Conservation (phyloP, 2,888 invertebrate genomes). For the Epistrophe grossulariae region DNA sequence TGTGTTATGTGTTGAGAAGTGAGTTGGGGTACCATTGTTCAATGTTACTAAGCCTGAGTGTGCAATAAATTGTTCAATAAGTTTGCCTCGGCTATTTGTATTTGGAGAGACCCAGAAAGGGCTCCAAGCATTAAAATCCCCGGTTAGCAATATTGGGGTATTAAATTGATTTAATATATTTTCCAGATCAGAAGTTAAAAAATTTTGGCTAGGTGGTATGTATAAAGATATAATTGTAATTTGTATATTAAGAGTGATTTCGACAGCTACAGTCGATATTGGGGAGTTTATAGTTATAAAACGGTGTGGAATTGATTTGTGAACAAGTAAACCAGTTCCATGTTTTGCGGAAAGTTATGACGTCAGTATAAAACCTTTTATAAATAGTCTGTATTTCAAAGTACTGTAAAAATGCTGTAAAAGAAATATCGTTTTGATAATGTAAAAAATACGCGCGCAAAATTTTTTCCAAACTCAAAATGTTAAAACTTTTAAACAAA, state of each 20-base stretch:
- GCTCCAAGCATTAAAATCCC: background rate
- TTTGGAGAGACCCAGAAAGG: background rate
- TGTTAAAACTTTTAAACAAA: too few species aligned
- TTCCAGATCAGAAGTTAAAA: background rate
- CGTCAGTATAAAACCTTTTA: too few species aligned
- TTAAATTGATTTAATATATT: background rate
- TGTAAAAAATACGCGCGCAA: too few species aligned
- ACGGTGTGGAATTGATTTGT: background rate
- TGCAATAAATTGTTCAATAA: background rate
- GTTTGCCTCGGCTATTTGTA: background rate
- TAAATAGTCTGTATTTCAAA: too few species aligned
- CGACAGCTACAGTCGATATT: background rate
- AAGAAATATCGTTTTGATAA: too few species aligned
- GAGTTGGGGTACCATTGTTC: background rate
- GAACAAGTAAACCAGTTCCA: background rate
- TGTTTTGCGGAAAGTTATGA: too few species aligned
- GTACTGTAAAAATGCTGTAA: too few species aligned
- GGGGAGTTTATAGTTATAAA: background rate
- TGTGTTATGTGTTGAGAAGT: conserved; percentile 44
- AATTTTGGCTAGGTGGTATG: background rate
- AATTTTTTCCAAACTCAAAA: too few species aligned
- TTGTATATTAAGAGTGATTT: background rate
- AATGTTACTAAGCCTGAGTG: background rate
- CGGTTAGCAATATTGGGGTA: background rate
- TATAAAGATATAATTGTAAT: background rate